phyloP scores from a whole-genome alignment of 1,140 invertebrate genomes.

The Portunus trituberculatus region DNA sequence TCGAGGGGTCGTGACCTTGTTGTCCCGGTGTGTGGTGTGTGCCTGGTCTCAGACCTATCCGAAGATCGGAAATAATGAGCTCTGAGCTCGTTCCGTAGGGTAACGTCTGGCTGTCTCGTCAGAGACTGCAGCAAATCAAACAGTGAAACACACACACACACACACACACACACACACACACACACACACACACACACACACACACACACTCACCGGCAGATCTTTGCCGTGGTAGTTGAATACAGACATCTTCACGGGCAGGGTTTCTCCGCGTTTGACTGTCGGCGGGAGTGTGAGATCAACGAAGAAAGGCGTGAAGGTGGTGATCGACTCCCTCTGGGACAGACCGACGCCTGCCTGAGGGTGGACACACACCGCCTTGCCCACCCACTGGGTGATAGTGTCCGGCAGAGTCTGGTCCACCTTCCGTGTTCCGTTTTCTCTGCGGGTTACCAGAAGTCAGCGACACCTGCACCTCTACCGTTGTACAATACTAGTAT shows the following conservation, averaged over 20 bases:
- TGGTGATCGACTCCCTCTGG: conserved; percentile 82
- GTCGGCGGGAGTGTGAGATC: conserved; percentile 87
- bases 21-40: too few relatives aligned
- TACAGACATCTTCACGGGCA: conserved; percentile 86
- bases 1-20: too few relatives aligned
- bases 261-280: conserved; percentile 86
- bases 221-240: conserved; percentile 87
- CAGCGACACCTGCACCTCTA: neutral
- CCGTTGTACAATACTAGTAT: too few relatives aligned
- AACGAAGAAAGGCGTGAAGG: conserved; percentile 88
- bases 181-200: too few relatives aligned
- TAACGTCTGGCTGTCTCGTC: too few relatives aligned
- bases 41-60: too few relatives aligned
- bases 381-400: conserved; percentile 88
- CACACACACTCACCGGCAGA: conserved; percentile 82
- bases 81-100: too few relatives aligned
- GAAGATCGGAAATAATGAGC: too few relatives aligned
- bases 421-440: neutral
- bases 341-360: conserved; percentile 86
- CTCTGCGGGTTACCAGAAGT: neutral
- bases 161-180: too few relatives aligned
- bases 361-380: conserved; percentile 85
- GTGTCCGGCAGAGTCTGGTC: conserved; percentile 84
- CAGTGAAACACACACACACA: too few relatives aligned
- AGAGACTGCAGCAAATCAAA: too few relatives aligned